Evolutionary conservation across 2,113 vertebrate species (phyloP), one percentile per base, ranked within the genome.

Genomic region (Heterochromis multidens): DNA sequence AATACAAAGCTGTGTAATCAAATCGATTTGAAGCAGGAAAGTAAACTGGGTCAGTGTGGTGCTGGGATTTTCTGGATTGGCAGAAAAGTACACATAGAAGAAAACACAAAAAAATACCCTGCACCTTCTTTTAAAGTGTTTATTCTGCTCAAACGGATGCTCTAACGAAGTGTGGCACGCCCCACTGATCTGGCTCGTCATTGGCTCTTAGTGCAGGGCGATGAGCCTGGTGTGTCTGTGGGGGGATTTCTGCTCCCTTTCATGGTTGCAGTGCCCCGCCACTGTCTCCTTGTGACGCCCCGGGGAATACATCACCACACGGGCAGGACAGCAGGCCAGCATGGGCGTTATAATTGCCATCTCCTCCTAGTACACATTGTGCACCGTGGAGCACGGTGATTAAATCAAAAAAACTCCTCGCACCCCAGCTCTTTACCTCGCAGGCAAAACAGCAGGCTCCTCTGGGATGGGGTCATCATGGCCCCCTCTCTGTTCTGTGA

Each of bases 281-380:
- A 76, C 91, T 12, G 80, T 91, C 94, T 92, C 82, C 81, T 87
- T 61, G 52, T 46, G 33, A 59, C 40, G 88, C 95, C 95, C 89
- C 79, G 3, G 94, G 95, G 94, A 91, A 87, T 81, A 87, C 89
- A 92, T 91, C 95, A 93, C 90, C 91, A 89, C 78, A 27, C 78
- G 29, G 86, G 89, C 92, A 94, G 94, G 94, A 95, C 92, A 91
- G 94, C 94, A 93, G 95, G 93, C 87, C 89, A 60, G 88, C 79
- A 90, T 58, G 77, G 91, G 93, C 87, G 86, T 91, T 94, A 94
- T 96, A 96, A 96, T 96, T 96, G 95, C 95, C 90, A 93, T 94
- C 95, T 95, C 93, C 94, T 93, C 88, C 90, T 92, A 81, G 91
- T 92, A 77, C 89, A 81, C 91, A 91, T 54, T 83, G 87, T 87